Percentiles rank a stretch among this genome's conserved stretches.
These are phyloP conservation scores for Hemibagrus guttatus DNA, from an alignment of 2,797 vertebrate genomes.

Conservation along the genomic window DNA sequence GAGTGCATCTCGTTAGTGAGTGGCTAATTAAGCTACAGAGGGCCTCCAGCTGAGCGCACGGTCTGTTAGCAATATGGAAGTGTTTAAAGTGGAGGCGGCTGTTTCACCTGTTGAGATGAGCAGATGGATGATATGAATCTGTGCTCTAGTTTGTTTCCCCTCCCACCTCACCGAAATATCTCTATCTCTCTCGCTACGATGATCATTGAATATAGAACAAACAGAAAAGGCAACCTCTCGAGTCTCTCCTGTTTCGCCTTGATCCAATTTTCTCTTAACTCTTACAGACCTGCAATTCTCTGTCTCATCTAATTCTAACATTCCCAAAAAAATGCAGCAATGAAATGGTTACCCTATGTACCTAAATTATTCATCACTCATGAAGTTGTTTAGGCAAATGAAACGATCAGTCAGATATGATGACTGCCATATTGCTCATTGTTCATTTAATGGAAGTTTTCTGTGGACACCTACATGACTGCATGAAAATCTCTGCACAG, in stretches of 20 bases:
- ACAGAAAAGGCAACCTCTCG: neutral
- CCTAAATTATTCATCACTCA: neutral
- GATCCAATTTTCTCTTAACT: neutral
- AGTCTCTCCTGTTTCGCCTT: neutral
- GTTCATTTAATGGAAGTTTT: neutral
- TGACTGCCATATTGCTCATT: neutral
- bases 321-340: neutral
- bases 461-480: too few species aligned
- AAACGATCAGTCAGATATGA: neutral
- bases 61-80: constrained; percentile 60
- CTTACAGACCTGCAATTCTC: neutral
- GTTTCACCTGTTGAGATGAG: constrained; percentile 58
- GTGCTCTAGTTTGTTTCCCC: constrained; percentile 22
- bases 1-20: constrained; percentile 59
- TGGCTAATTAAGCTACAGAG: constrained; percentile 71
- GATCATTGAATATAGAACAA: neutral
- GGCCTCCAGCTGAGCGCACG: constrained; percentile 55
- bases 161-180: neutral
- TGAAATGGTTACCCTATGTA: neutral
- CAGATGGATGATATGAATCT: constrained; percentile 63
- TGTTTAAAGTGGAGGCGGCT: constrained; percentile 53
- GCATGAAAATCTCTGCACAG: neutral
- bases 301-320: neutral
- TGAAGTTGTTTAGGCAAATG: neutral
- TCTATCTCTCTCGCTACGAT: neutral